Conservation (phyloP, 2,888 invertebrate genomes). For the Drosophila monieri region DNA sequence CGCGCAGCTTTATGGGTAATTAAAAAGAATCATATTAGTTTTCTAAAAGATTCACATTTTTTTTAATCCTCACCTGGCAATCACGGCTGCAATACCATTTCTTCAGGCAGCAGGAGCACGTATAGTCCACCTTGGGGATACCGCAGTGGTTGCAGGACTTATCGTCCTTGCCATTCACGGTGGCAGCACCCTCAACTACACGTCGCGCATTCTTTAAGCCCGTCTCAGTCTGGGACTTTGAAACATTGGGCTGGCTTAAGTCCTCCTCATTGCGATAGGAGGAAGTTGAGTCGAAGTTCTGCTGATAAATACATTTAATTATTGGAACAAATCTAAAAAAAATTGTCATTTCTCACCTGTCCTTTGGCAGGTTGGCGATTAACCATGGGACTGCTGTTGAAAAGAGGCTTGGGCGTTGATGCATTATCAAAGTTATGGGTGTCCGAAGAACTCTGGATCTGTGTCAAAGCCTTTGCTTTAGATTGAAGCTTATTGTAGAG, state of each 20-base stretch:
- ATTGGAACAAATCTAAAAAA: not conserved
- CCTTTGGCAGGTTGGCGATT: conserved; percentile 13
- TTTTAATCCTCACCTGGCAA: conserved; percentile 89
- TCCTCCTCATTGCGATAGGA: conserved; percentile 17
- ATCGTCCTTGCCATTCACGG: conserved; percentile 46
- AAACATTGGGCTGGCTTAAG: not conserved
- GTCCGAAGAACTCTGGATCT: conserved; percentile 30
- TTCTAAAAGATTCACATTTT: not conserved
- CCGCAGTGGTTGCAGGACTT: conserved; percentile 92
- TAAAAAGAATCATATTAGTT: not conserved
- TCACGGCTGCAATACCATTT: conserved; percentile 97
- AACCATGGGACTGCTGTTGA: conserved; percentile 58
- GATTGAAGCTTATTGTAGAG: not conserved
- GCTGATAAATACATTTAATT: not conserved
- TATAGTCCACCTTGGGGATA: conserved; percentile 91
- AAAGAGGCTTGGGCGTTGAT: conserved; percentile 42
- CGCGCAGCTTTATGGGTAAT: conserved; percentile 87
- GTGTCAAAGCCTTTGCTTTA: not conserved
- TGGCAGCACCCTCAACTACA: not conserved
- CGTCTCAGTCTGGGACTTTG: not conserved
- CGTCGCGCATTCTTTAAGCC: not conserved
- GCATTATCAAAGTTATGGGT: conserved; percentile 52
- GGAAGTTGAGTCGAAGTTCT: conserved; percentile 58
- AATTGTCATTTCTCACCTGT: conserved; percentile 8
- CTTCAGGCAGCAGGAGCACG: conserved; percentile 95